These are phyloP conservation scores for Epinotia bilunana DNA, from an alignment of 2,888 invertebrate genomes.

Conservation along the genomic window DNA sequence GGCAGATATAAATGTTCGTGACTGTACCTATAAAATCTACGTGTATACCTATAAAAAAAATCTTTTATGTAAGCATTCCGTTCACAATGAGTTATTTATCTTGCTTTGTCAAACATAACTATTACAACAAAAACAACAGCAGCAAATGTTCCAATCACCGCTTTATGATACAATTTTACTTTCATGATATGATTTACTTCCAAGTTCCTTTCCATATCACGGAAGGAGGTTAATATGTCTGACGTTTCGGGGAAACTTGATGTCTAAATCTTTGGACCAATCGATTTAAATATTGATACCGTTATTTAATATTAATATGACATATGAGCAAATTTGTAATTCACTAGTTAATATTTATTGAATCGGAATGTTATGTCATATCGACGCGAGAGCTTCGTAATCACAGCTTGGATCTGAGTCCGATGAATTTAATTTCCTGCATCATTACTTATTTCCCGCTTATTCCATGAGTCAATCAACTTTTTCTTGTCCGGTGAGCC, in stretches of 20 bases:
- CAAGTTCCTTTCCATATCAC: conserved; percentile 12
- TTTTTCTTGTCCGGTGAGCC: too few relatives aligned
- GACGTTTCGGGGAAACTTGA: not conserved
- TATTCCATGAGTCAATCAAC: too few relatives aligned
- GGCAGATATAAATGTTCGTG: too few relatives aligned
- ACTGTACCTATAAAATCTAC: too few relatives aligned
- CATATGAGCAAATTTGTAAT: conserved; percentile 15
- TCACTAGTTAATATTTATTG: conserved; percentile 24
- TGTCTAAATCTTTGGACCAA: conserved; percentile 1
- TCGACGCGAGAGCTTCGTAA: not conserved
- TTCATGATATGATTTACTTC: conserved; percentile 31
- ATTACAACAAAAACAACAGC: not conserved
- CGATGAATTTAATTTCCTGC: not conserved
- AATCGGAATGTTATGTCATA: conserved; percentile 7
- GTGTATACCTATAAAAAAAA: too few relatives aligned
- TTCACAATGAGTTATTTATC: too few relatives aligned
- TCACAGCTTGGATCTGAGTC: not conserved
- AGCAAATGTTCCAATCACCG: not conserved
- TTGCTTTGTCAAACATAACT: not conserved
- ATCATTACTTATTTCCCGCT: not conserved
- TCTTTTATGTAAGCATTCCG: too few relatives aligned
- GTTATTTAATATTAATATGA: conserved; percentile 17
- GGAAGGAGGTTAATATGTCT: conserved; percentile 41
- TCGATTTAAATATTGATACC: conserved; percentile 32
- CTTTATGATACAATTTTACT: conserved; percentile 38